These are phyloP conservation scores for Gryon sp. DNA, from an alignment of 1,140 invertebrate genomes.

Conservation along the genomic window DNA sequence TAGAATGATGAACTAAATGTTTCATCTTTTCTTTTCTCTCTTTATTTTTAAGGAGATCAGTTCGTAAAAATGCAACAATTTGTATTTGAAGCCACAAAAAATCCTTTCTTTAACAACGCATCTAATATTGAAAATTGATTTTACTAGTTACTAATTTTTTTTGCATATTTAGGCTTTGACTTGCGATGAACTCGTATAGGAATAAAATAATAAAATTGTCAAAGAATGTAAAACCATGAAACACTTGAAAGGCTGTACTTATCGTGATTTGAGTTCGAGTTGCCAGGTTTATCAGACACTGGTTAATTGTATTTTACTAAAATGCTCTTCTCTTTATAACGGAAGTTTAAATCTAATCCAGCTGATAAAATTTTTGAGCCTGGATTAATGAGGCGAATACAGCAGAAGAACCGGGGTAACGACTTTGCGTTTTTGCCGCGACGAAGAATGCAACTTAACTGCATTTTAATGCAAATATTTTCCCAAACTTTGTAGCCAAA, in stretches of 20 bases:
- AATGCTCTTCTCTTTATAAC: slow-evolving; percentile 10
- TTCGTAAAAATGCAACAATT: too few relatives aligned
- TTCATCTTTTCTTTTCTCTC: too few relatives aligned
- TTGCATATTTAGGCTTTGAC: slow-evolving; percentile 1
- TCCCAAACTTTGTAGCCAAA: too few relatives aligned
- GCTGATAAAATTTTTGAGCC: slow-evolving; percentile 7
- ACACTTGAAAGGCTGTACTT: slow-evolving; percentile 48
- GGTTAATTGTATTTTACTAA: slow-evolving; percentile 29
- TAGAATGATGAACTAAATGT: too few relatives aligned
- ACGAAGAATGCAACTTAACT: too few relatives aligned
- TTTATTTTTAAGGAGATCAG: too few relatives aligned
- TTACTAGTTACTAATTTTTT: too few relatives aligned
- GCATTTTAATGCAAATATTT: too few relatives aligned
- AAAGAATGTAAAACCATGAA: slow-evolving; percentile 32
- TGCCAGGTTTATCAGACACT: slow-evolving; percentile 7
- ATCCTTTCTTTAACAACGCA: too few relatives aligned
- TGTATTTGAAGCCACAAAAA: too few relatives aligned
- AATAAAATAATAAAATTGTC: slow-evolving; percentile 11
- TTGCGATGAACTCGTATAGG: not conserved
- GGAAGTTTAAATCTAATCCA: slow-evolving; percentile 7
- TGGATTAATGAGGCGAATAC: slow-evolving; percentile 6
- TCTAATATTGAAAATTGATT: too few relatives aligned
- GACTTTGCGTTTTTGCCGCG: not conserved
- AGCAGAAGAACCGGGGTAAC: not conserved
- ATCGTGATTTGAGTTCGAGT: slow-evolving; percentile 20